These are phyloP conservation scores for Enteromius mattozi DNA, from an alignment of 2,797 vertebrate genomes.

Conservation along the genomic window DNA sequence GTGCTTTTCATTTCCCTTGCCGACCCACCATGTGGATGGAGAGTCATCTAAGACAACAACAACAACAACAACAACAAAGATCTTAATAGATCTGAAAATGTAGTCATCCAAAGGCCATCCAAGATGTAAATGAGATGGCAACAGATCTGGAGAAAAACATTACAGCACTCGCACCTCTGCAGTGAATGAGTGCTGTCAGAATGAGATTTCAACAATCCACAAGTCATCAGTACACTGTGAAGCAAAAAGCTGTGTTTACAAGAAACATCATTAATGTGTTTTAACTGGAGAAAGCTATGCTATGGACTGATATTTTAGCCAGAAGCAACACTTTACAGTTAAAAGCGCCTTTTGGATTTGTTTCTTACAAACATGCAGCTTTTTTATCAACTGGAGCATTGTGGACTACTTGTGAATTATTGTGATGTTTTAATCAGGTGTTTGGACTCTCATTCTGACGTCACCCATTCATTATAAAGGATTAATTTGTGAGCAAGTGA, in stretches of 20 bases:
- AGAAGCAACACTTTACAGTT: no score
- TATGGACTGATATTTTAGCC: no score
- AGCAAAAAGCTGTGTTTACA: background rate
- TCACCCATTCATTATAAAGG: background rate
- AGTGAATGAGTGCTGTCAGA: background rate
- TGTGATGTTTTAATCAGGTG: background rate
- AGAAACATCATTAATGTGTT: background rate
- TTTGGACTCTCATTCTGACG: background rate
- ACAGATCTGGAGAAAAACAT: background rate
- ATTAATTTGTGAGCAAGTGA: background rate
- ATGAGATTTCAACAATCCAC: background rate
- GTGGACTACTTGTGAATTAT: background rate
- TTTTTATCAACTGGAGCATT: background rate
- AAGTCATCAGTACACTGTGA: background rate
- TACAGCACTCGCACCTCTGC: background rate
- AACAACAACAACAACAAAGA: background rate
- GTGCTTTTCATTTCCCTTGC: slow-evolving; percentile 91
- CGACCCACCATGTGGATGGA: slow-evolving; percentile 94
- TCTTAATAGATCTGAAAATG: background rate
- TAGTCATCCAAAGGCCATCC: background rate
- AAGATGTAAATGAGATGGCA: background rate
- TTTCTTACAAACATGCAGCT: background rate
- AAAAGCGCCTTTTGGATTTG: background rate
- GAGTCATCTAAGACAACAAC: slow-evolving; percentile 81
- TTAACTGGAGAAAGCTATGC: background rate